A percentile compares a stretch with the other conserved stretches of the same genome.
phyloP scores from a whole-genome alignment of 2,888 invertebrate species.

The Xanthorhoe designata region DNA sequence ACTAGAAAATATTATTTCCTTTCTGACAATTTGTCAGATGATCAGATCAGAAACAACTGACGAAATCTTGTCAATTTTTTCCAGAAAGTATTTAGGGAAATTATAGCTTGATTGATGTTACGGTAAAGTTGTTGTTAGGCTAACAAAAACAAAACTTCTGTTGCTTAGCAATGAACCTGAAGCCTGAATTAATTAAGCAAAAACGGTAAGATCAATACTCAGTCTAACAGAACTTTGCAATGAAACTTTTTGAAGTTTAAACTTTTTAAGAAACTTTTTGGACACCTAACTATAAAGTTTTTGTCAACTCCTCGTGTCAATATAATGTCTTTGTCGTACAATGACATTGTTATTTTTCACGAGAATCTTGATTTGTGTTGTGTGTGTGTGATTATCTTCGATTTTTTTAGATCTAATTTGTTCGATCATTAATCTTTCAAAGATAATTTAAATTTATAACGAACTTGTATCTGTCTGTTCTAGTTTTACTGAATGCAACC shows the following conservation, averaged over 20 bases:
- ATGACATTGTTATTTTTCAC: not conserved
- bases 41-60: constrained; percentile 17
- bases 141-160: constrained; percentile 10
- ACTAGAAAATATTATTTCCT: constrained; percentile 12
- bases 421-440: no score
- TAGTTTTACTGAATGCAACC: not conserved
- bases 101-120: not conserved
- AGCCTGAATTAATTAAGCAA: not conserved
- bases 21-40: constrained; percentile 22
- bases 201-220: not conserved
- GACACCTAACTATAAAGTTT: not conserved
- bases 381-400: no score
- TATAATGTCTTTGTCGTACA: constrained; percentile 6
- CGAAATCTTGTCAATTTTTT: constrained; percentile 1
- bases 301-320: not conserved
- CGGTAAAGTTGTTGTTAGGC: constrained; percentile 18
- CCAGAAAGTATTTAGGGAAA: not conserved
- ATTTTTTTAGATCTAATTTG: no score
- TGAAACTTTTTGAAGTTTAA: constrained; percentile 1
- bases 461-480: not conserved
- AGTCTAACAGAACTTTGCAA: not conserved
- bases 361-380: no score
- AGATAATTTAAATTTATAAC: no score
- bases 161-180: constrained; percentile 21
- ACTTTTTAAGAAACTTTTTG: not conserved